Percentiles rank a stretch among this genome's conserved stretches.
Conservation (phyloP, 2,888 invertebrate species). For the Therioaphis trifolii region DNA sequence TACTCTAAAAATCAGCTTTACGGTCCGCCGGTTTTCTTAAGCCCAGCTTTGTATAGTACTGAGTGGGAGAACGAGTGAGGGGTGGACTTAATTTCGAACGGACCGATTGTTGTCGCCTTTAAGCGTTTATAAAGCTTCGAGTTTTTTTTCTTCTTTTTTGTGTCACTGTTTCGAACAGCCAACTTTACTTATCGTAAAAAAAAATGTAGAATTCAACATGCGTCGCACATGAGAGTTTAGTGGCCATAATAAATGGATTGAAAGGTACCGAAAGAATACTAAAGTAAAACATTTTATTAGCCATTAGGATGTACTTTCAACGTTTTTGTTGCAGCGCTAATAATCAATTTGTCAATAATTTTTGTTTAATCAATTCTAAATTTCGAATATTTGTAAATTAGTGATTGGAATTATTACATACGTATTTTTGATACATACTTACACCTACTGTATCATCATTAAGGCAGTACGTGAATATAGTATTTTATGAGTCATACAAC, state of each 20-base stretch:
- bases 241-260: constrained; percentile 45
- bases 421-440: no score
- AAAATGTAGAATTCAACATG: constrained; percentile 39
- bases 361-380: background rate
- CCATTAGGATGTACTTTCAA: background rate
- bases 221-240: constrained; percentile 37
- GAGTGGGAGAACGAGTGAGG: background rate
- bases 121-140: constrained; percentile 61
- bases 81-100: constrained; percentile 57
- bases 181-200: constrained; percentile 55
- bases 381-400: no score
- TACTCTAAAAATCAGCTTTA: constrained; percentile 62
- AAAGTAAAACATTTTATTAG: constrained; percentile 13
- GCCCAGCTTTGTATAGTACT: constrained; percentile 54
- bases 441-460: no score
- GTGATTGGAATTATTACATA: no score
- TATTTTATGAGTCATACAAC: no score
- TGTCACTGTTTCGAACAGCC: constrained; percentile 40
- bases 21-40: constrained; percentile 61
- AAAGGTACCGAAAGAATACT: constrained; percentile 13
- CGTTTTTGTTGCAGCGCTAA: background rate
- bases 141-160: constrained; percentile 38
- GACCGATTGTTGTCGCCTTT: constrained; percentile 62
- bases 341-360: background rate
- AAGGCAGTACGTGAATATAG: no score